Percentiles rank a stretch among this genome's conserved stretches.
These are phyloP conservation scores for Carcina quercana DNA, from an alignment of 2,888 invertebrate species.

Conservation along the genomic window DNA sequence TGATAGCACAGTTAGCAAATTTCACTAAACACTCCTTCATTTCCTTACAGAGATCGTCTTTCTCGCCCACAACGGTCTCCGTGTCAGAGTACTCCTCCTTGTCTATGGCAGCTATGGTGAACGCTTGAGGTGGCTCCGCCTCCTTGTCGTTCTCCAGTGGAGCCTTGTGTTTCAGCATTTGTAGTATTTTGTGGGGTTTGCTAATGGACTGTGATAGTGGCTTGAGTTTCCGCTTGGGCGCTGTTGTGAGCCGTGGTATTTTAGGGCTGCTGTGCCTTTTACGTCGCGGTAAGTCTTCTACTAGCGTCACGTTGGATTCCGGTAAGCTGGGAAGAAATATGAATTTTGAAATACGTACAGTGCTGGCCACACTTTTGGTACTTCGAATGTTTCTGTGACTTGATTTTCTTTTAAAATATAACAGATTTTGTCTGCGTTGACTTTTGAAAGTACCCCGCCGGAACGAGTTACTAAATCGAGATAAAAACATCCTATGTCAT, in stretches of 20 bases:
- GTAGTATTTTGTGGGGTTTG: slow-evolving; percentile 49
- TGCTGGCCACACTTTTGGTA: too few relatives aligned
- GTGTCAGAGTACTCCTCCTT: slow-evolving; percentile 48
- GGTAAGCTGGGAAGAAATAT: slow-evolving; percentile 32
- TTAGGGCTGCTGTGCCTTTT: slow-evolving; percentile 43
- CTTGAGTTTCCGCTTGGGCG: slow-evolving; percentile 49
- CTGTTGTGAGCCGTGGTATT: slow-evolving; percentile 35
- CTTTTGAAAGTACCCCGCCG: too few relatives aligned
- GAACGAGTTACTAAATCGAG: too few relatives aligned
- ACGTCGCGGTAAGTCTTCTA: slow-evolving; percentile 45
- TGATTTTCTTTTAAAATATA: too few relatives aligned
- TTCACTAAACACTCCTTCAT: slow-evolving; percentile 61
- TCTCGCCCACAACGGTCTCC: slow-evolving; percentile 48
- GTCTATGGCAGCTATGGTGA: slow-evolving; percentile 34
- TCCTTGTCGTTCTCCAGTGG: slow-evolving; percentile 35
- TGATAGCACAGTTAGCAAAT: slow-evolving; percentile 52
- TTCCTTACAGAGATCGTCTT: slow-evolving; percentile 33
- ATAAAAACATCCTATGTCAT: too few relatives aligned
- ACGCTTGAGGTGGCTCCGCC: slow-evolving; percentile 52
- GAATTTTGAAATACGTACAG: too few relatives aligned
- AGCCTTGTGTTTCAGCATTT: slow-evolving; percentile 49
- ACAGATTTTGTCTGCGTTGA: too few relatives aligned
- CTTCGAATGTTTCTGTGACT: too few relatives aligned
- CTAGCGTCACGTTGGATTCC: slow-evolving; percentile 42
- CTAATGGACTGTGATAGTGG: slow-evolving; percentile 32